These are phyloP conservation scores for Mesembrinibis cayennensis DNA, from an alignment of 2,113 vertebrate genomes.

Conservation along the genomic window DNA sequence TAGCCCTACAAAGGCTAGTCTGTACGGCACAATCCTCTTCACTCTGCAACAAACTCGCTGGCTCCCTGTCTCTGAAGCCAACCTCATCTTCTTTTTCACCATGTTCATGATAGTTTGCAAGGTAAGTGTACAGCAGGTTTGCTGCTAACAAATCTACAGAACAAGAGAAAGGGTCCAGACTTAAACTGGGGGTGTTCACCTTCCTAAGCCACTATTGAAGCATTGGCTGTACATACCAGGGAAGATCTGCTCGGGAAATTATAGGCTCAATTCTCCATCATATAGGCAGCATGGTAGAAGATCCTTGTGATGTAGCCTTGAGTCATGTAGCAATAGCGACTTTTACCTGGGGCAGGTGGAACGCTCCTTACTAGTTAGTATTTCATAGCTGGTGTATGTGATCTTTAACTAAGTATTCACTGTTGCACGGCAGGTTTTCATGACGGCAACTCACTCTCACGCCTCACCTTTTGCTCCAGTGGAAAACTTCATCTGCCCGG, in stretches of 20 bases:
- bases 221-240: not conserved
- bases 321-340: not conserved
- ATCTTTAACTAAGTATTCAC: not conserved
- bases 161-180: not conserved
- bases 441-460: conserved; percentile 94
- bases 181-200: not conserved
- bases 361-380: not conserved
- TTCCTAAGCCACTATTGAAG: not conserved
- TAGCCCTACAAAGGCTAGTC: conserved; percentile 96
- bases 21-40: conserved; percentile 94
- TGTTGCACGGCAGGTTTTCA: conserved; percentile 79
- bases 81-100: conserved; percentile 91
- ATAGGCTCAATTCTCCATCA: not conserved
- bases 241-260: not conserved
- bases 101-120: conserved; percentile 95
- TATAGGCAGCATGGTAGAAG: not conserved
- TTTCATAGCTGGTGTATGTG: not conserved
- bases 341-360: not conserved
- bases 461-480: conserved; percentile 88
- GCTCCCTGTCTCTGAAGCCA: conserved; percentile 90
- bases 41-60: conserved; percentile 90
- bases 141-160: not conserved
- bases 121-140: conserved; percentile 69
- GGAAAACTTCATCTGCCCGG: conserved; percentile 84
- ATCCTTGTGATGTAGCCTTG: not conserved